Evolutionary conservation across 2,113 vertebrate genomes (phyloP), one percentile per base, ranked within the genome.

Genomic region (Seriola aureovittata): DNA sequence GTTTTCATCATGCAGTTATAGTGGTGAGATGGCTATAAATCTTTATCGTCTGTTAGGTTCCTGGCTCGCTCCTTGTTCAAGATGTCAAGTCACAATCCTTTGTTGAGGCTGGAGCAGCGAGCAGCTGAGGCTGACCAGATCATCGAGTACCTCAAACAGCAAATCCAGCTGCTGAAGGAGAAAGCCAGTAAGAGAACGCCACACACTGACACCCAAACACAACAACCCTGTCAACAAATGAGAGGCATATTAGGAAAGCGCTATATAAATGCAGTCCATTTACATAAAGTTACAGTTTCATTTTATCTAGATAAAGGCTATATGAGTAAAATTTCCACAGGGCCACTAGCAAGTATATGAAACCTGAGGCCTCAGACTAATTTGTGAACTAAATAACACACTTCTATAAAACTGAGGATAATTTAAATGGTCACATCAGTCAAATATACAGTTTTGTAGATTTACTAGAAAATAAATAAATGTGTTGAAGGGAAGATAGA

Each of bases 111-210:
- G 94, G 97, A 99, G 82, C 97, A 98, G 94, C 96, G 97, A 75
- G 97, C 98, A 5, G 94, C 96, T 4, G 98, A 99, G 82, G 98
- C 98, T 0, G 98, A 99, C 93, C 96, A 98, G 94, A 94, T 99
- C 90, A 99, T 99, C 78, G 97, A 97, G 71, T 99, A 97, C 92
- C 97, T 99, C 71, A 99, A 99, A 91, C 97, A 99, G 68, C 98
- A 99, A 92, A 96, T 99, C 87, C 96, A 97, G 90, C 95, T 99
- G 86, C 96, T 99, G 17, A 99, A 99, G 90, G 97, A 99, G 85
- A 99, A 98, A 97, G 96, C 98, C 81, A 94, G 98, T 99, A 96
- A 96, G 97, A 66, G 79, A 80, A 17, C 55, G 36, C 29, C 2
- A 0, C 40, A 73, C 40, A 65, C 25, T 7, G 36, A 66, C 63